Base-by-base conservation (phyloP, 1,140 invertebrate species). In the Idris sp. region DNA sequence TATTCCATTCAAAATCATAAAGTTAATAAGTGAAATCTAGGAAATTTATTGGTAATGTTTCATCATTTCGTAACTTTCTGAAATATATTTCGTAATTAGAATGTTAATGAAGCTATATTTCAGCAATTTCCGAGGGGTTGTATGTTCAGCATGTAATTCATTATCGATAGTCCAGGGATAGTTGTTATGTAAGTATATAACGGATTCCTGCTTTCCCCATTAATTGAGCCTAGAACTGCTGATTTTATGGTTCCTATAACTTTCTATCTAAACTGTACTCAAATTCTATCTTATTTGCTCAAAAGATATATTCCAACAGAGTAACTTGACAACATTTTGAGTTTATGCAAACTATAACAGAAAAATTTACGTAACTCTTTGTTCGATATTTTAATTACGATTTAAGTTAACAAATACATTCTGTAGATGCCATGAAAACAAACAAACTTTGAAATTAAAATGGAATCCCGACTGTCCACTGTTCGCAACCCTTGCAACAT, bases 401-500 rank as follows among this genome's bases (percentile, higher is more conserved):
- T 36, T 2, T n/a, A n/a, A n/a, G n/a, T n/a, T n/a, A n/a, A n/a
- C n/a, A n/a, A n/a, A n/a, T n/a, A n/a, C n/a, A n/a, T n/a, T n/a
- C n/a, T n/a, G n/a, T n/a, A n/a, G n/a, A n/a, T n/a, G n/a, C n/a
- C n/a, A n/a, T n/a, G n/a, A 18, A 13, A 43, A 43, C 48, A 38
- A 51, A 41, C 36, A 36, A 58, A 73, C 33, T 62, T 62, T 58
- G 14, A 28, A 2, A 30, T 36, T 22, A 36, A 53, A 30, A 49
- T 31, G 51, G 58, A 64, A 73, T 58, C 58, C 51, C 19, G 41
- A 28, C 38, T 53, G 69, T 62, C 44, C 59, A 58, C 30, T 35
- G 35, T 28, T 16, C 46, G 28, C 54, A 73, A 73, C 69, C 59
- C 69, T 73, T 73, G 51, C 59, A 46, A 51, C 36, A 31, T 33